Conservation (phyloP, 92 coral and sea anemone species). For the Diadumene lineata region DNA sequence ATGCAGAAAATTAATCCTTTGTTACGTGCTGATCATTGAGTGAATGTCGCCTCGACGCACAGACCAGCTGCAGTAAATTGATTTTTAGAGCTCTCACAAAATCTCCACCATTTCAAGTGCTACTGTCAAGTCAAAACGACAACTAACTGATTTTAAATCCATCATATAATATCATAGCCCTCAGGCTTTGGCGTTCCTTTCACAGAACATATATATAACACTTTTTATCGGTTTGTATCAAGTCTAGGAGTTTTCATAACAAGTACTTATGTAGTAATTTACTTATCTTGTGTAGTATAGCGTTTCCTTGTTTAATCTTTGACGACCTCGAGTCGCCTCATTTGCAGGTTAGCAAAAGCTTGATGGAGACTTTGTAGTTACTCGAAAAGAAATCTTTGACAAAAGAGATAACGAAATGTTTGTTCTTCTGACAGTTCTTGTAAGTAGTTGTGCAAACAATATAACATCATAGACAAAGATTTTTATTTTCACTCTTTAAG, state of each 20-base stretch:
- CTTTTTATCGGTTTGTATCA: background rate
- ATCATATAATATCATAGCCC: too few relatives aligned
- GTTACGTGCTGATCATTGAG: background rate
- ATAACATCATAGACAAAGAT: background rate
- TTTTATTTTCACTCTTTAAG: too few relatives aligned
- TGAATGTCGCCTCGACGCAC: background rate
- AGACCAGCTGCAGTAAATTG: background rate
- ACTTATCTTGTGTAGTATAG: background rate
- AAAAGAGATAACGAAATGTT: background rate
- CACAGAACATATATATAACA: background rate
- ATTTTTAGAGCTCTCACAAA: background rate
- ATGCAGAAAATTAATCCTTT: background rate
- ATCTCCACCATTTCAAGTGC: background rate
- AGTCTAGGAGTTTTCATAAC: background rate
- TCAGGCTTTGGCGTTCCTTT: background rate
- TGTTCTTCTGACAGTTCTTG: background rate
- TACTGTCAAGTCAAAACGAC: background rate
- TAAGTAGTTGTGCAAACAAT: background rate
- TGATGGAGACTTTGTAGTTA: background rate
- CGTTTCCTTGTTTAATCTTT: background rate
- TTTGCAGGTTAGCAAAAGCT: background rate
- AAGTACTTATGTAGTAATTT: background rate
- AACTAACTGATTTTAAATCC: background rate
- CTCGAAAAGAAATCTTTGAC: background rate
- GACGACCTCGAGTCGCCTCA: background rate